phyloP scores from a whole-genome alignment of 2,113 vertebrate species.

The Anhinga rufa region DNA sequence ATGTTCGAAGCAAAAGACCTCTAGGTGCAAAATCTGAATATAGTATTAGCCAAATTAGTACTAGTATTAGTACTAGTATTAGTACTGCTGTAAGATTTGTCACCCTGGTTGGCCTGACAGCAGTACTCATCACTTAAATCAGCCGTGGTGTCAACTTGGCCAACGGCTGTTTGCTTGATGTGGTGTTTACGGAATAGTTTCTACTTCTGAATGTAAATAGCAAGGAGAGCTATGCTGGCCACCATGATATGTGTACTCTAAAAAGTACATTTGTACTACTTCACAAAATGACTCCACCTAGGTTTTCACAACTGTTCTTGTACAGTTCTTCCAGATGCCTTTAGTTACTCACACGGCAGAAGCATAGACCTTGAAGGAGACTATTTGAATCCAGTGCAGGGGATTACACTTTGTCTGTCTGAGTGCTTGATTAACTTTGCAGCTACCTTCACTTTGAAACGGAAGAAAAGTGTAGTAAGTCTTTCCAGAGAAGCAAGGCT shows the following conservation, averaged over 20 bases:
- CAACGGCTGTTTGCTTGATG: neutral
- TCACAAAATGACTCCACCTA: neutral
- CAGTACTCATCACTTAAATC: neutral
- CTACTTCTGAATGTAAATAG: neutral
- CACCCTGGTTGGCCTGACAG: neutral
- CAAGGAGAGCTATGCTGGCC: neutral
- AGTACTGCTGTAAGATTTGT: neutral
- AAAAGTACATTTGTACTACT: neutral
- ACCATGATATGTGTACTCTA: accelerated
- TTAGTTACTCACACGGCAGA: neutral
- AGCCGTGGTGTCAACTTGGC: neutral
- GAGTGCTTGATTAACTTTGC: neutral
- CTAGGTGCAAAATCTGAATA: neutral
- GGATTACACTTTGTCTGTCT: neutral
- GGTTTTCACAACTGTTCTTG: neutral
- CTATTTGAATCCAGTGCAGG: neutral
- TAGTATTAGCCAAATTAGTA: neutral
- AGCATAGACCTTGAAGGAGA: neutral
- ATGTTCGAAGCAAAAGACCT: neutral
- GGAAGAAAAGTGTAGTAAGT: neutral
- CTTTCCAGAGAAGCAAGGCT: neutral
- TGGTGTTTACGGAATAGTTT: neutral
- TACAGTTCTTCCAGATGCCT: neutral
- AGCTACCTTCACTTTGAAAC: neutral
- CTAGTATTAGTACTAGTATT: too few species aligned